Evolutionary conservation across 1,140 invertebrate species (phyloP).

Genomic region (Holotrichia oblita): DNA sequence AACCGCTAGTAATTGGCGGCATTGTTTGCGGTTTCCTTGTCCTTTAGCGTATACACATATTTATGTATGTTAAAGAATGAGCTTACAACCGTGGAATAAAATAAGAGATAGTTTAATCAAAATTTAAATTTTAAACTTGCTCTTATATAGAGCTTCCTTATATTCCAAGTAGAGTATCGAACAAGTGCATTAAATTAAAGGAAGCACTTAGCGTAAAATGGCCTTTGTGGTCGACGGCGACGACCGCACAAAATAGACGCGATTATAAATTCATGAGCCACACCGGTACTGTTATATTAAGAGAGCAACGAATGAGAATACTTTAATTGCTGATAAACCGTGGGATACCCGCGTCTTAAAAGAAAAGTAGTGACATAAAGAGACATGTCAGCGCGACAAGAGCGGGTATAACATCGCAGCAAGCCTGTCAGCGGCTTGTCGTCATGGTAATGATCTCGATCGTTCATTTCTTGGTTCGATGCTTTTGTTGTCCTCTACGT

Average conservation of each 20-base stretch:
- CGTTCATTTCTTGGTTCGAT: constrained; percentile 42
- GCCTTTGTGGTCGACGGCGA: not conserved
- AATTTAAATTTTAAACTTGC: no score
- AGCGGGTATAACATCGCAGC: constrained; percentile 33
- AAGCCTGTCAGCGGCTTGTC: constrained; percentile 44
- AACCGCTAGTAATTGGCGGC: no score
- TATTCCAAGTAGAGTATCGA: not conserved
- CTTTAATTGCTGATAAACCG: constrained; percentile 42
- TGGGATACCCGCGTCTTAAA: constrained; percentile 38
- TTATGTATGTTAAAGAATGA: no score
- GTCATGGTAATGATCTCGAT: constrained; percentile 45
- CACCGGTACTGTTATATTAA: constrained; percentile 36
- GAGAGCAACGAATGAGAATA: constrained; percentile 35
- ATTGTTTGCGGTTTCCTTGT: no score
- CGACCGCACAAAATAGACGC: not conserved
- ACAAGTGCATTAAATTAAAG: not conserved
- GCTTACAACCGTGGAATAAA: no score
- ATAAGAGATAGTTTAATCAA: no score
- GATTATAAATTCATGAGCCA: constrained; percentile 28
- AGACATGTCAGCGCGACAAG: constrained; percentile 43
- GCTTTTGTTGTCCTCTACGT: constrained; percentile 33
- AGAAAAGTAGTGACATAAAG: constrained; percentile 43
- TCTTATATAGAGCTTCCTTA: not conserved
- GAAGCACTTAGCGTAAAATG: constrained; percentile 5
- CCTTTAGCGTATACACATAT: no score